A percentile compares a stretch with the other conserved stretches of the same genome.
Conservation (phyloP, 2,888 invertebrate genomes). For the Drosophila eohydei region DNA sequence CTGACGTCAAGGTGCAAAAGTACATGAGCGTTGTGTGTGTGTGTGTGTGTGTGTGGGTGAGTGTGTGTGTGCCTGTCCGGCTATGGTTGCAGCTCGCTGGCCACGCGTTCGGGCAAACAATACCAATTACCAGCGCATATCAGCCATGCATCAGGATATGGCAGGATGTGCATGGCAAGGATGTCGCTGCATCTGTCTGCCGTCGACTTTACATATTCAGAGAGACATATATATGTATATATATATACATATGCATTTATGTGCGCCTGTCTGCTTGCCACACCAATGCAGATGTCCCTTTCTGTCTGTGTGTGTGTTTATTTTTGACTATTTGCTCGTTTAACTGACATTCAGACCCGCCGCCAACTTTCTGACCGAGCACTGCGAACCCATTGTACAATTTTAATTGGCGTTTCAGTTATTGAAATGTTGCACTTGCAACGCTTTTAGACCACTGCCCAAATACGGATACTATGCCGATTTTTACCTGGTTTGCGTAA, state of each 20-base stretch:
- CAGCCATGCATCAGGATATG: constrained; percentile 62
- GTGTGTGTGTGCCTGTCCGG: constrained; percentile 28
- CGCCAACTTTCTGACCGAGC: constrained; percentile 56
- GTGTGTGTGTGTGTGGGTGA: constrained; percentile 10
- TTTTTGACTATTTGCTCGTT: constrained; percentile 70
- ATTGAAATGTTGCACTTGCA: constrained; percentile 73
- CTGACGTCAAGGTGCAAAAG: constrained; percentile 55
- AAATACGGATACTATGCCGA: constrained; percentile 5
- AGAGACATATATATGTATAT: constrained; percentile 13
- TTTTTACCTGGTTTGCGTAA: neutral
- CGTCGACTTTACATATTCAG: constrained; percentile 36
- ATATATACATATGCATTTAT: constrained; percentile 10
- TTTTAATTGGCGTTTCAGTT: constrained; percentile 78
- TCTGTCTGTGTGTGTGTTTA: constrained; percentile 35
- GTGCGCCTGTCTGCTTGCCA: constrained; percentile 13
- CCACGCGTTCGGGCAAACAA: constrained; percentile 71
- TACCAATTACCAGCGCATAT: constrained; percentile 74
- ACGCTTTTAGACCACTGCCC: constrained; percentile 35
- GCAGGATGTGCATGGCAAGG: constrained; percentile 42
- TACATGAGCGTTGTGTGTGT: constrained; percentile 10
- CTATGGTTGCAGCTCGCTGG: constrained; percentile 30
- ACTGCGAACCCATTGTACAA: constrained; percentile 65
- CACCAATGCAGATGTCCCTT: constrained; percentile 62
- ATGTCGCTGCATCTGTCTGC: constrained; percentile 40
- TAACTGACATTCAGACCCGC: constrained; percentile 65